Evolutionary conservation across 2,113 vertebrate genomes (phyloP), one percentile per base, ranked within the genome.

Genomic region (Phalacrocorax brasilianus): DNA sequence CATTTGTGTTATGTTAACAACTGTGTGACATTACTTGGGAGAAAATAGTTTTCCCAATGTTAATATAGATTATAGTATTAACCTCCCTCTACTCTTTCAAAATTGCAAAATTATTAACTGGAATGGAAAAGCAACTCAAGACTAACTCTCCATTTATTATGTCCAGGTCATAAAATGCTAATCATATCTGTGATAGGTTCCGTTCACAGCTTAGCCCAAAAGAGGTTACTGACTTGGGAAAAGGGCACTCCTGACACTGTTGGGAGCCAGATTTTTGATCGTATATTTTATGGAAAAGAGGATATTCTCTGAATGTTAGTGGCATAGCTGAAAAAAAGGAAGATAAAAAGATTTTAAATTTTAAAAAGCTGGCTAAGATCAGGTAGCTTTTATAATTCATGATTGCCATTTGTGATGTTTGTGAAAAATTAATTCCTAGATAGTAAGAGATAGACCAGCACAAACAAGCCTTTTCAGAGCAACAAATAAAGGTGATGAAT

Each of bases 31-130:
- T 62, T 84, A 78, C 40, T 42, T 21, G 22, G 33, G 27, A 87
- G 56, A 92, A 89, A 89, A 84, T 3, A 81, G 13, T 85, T 89
- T 76, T 89, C 35, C 47, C 78, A 74, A 91, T 47, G 23, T 92
- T 78, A 88, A 75, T 72, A 75, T 71, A 44, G 32, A 84, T 86
- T 67, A 66, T 21, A 80, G 59, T 67, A 84, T 35, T 84, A 84
- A 95, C 40, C 21, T 86, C 18, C 13, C 30, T 84, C 38, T 59
- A 19, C 49, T 8, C 2, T 78, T 89, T 78, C 56, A 65, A 93
- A 94, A 93, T 53, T 88, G 28, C 59, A 95, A 86, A 92, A 94
- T 68, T 0, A 89, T 94, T 91, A 83, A 73, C 77, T 89, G 55
- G 9, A 92, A 94, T 45, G 55, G 65, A 93, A 93, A n/a, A 88